A percentile compares a stretch with the other conserved stretches of the same genome.
Evolutionary conservation across 2,113 vertebrate species (phyloP).

Genomic region (Coregonus clupeaformis): DNA sequence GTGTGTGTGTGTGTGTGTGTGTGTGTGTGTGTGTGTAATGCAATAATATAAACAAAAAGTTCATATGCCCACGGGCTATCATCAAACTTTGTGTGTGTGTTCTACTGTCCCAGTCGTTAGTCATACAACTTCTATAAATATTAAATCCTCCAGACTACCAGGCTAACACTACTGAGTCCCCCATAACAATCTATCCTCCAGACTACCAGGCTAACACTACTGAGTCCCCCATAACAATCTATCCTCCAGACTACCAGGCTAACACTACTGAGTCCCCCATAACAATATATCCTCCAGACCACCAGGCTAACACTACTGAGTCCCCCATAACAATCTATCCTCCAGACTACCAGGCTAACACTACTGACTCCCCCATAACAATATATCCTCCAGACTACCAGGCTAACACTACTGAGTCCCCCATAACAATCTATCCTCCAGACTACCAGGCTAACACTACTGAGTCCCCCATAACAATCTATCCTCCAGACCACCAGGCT

Average conservation of each 20-base stretch:
- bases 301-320: conserved; percentile 38
- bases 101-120: conserved; percentile 62
- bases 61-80: conserved; percentile 61
- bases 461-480: conserved; percentile 61
- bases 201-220: conserved; percentile 37
- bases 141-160: conserved; percentile 64
- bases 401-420: conserved; percentile 44
- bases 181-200: conserved; percentile 64
- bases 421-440: conserved; percentile 64
- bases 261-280: conserved; percentile 50
- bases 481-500: too few relatives aligned
- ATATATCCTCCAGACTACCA: too few relatives aligned
- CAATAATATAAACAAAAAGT: conserved; percentile 44
- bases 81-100: conserved; percentile 56
- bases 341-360: conserved; percentile 36
- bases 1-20: neutral
- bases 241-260: too few relatives aligned
- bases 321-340: conserved; percentile 64
- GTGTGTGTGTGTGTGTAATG: conserved; percentile 11
- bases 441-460: conserved; percentile 37
- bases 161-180: conserved; percentile 38
- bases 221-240: conserved; percentile 61
- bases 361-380: conserved; percentile 54
- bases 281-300: too few relatives aligned
- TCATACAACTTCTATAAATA: conserved; percentile 70